Evolutionary conservation across 1,140 invertebrate species (phyloP).

Genomic region (Apis florea): DNA sequence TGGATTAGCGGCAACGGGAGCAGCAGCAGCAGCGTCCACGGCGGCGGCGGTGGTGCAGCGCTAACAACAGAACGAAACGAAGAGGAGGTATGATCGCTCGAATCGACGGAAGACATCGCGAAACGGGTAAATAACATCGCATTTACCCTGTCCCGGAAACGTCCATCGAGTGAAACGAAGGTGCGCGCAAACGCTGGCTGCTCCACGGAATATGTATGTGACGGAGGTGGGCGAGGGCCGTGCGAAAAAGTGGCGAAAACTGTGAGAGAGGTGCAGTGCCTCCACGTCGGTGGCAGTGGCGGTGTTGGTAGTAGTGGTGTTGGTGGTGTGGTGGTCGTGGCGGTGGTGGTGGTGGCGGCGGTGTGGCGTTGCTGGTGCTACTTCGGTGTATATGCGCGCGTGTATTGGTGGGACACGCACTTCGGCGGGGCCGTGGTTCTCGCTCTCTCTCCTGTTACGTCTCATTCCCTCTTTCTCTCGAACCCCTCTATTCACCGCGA

Average conservation of each 20-base stretch:
- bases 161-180: constrained; percentile 1
- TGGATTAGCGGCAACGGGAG: constrained; percentile 28
- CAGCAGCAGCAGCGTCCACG: constrained; percentile 9
- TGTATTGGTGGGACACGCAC: constrained; percentile 54
- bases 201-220: constrained; percentile 51
- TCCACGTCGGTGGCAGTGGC: constrained; percentile 49
- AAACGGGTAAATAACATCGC: constrained; percentile 45
- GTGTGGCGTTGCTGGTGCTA: constrained; percentile 49
- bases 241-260: constrained; percentile 59
- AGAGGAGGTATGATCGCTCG: constrained; percentile 13
- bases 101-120: neutral
- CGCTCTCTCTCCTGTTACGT: constrained; percentile 26
- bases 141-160: neutral
- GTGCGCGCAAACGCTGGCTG: constrained; percentile 30
- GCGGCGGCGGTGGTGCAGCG: constrained; percentile 5
- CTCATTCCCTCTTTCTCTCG: constrained; percentile 34
- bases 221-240: constrained; percentile 41
- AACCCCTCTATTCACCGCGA: constrained; percentile 36
- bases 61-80: constrained; percentile 21
- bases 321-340: constrained; percentile 24
- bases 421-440: constrained; percentile 48
- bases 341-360: constrained; percentile 25
- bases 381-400: constrained; percentile 47
- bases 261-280: constrained; percentile 54
- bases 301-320: constrained; percentile 28